A percentile compares a stretch with the other conserved stretches of the same genome.
Evolutionary conservation across 2,888 invertebrate genomes (phyloP).

Genomic region (Acleris emargana): DNA sequence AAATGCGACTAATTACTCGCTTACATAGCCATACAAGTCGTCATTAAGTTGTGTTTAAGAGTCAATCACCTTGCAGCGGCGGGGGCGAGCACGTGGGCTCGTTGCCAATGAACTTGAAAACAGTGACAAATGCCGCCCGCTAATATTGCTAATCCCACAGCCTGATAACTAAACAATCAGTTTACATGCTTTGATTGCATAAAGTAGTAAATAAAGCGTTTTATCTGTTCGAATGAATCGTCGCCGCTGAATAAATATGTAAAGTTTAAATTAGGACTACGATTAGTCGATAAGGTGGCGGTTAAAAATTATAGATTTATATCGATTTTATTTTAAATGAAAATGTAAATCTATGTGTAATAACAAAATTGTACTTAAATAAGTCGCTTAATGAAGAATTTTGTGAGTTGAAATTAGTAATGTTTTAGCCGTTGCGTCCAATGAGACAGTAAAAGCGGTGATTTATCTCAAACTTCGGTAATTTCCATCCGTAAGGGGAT

Average conservation of each 20-base stretch:
- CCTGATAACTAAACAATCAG: background rate
- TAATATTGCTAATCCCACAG: slow-evolving; percentile 53
- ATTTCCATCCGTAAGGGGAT: slow-evolving; percentile 33
- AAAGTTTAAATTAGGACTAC: too few relatives aligned
- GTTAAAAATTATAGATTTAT: too few relatives aligned
- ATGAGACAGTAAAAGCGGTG: slow-evolving; percentile 29
- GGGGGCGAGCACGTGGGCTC: slow-evolving; percentile 71
- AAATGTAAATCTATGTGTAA: background rate
- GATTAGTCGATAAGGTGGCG: too few relatives aligned
- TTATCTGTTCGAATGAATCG: too few relatives aligned
- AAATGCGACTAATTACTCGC: slow-evolving; percentile 59
- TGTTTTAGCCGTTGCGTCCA: slow-evolving; percentile 12
- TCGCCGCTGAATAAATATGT: too few relatives aligned
- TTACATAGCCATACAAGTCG: slow-evolving; percentile 55
- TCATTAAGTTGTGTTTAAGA: slow-evolving; percentile 56
- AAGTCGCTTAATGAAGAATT: background rate
- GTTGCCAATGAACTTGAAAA: slow-evolving; percentile 77
- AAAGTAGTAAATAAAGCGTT: too few relatives aligned
- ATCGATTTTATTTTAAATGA: slow-evolving; percentile 43
- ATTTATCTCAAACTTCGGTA: slow-evolving; percentile 31
- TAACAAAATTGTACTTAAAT: background rate
- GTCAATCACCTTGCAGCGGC: slow-evolving; percentile 73
- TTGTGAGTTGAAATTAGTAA: slow-evolving; percentile 15
- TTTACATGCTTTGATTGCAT: too few relatives aligned
- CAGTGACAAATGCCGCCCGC: slow-evolving; percentile 52